These are phyloP conservation scores for Baronia brevicornis DNA, from an alignment of 2,888 invertebrate species.

Conservation along the genomic window DNA sequence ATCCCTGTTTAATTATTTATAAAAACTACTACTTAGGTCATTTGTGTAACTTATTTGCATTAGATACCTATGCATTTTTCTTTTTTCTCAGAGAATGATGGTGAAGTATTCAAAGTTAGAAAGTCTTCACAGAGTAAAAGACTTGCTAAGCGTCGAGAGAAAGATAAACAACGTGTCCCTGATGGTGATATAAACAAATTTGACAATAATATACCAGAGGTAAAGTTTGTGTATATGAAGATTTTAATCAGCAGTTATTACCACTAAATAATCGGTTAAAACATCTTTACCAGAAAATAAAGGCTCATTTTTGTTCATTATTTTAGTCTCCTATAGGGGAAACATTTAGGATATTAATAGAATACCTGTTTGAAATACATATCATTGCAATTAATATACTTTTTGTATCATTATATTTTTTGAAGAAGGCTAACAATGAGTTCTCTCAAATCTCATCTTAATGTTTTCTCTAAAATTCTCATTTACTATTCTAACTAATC, in stretches of 20 bases:
- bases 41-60: neutral
- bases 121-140: constrained; percentile 96
- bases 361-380: neutral
- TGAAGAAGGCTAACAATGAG: too few species aligned
- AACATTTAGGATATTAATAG: neutral
- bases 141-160: constrained; percentile 88
- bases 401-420: neutral
- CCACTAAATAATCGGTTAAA: too few species aligned
- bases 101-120: constrained; percentile 95
- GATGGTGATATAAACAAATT: constrained; percentile 60
- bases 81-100: constrained; percentile 78
- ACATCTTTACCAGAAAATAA: too few species aligned
- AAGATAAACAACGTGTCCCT: constrained; percentile 71
- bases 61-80: constrained; percentile 1
- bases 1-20: too few species aligned
- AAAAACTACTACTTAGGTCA: neutral
- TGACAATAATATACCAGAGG: constrained; percentile 56
- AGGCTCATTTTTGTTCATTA: too few species aligned
- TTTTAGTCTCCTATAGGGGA: too few species aligned
- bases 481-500: too few species aligned
- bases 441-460: too few species aligned
- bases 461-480: too few species aligned
- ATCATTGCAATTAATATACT: neutral
- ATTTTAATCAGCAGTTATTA: too few species aligned
- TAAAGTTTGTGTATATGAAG: constrained; percentile 42